Conservation (phyloP, 2,113 vertebrate genomes). For the Archilochus colubris region DNA sequence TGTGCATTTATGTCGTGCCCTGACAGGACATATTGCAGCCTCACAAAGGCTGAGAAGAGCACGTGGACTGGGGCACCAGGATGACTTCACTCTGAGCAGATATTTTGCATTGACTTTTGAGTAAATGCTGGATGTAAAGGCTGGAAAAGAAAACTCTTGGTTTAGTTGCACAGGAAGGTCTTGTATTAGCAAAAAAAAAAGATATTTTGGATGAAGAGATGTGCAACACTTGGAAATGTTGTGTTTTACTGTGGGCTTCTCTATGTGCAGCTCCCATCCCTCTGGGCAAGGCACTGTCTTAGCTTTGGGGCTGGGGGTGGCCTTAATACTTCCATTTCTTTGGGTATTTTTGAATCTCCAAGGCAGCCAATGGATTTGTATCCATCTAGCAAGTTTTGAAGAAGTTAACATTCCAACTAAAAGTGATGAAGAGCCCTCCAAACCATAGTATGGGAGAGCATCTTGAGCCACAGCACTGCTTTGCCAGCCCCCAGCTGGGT, state of each 20-base stretch:
- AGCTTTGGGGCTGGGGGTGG: background rate
- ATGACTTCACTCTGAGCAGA: background rate
- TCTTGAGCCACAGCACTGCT: background rate
- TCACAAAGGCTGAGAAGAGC: background rate
- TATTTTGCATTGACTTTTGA: background rate
- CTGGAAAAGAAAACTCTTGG: background rate
- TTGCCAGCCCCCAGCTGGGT: background rate
- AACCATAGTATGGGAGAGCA: background rate
- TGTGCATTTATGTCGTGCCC: background rate
- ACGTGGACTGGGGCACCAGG: background rate
- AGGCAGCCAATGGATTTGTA: fast-evolving
- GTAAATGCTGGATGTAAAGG: background rate
- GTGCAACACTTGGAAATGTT: fast-evolving
- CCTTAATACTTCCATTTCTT: background rate
- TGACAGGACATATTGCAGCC: background rate
- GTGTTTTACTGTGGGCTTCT: background rate
- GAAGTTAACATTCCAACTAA: background rate
- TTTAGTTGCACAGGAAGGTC: background rate
- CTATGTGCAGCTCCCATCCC: too few species aligned
- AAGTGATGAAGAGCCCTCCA: background rate
- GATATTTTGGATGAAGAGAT: background rate
- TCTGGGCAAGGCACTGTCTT: fast-evolving
- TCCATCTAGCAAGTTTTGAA: background rate
- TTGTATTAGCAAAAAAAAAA: background rate
- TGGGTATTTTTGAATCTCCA: background rate